Evolutionary conservation across 2,888 invertebrate species (phyloP), one percentile per base, ranked within the genome.

Genomic region (Tryphoninae sp.): DNA sequence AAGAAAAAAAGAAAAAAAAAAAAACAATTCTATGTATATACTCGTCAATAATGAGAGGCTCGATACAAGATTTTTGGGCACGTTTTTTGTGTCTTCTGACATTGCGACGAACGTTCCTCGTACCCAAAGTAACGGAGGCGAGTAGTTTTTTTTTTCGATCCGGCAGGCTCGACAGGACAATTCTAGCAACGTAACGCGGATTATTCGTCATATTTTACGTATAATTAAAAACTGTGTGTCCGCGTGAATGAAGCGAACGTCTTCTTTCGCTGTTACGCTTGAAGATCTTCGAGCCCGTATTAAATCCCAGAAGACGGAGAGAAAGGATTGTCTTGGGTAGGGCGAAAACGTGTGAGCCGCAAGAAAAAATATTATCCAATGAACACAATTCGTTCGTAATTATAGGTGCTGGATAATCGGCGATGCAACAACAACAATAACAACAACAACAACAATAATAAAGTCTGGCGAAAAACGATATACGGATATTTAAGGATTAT

Each of bases 141-240:
- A 81, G 81, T 59, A 81, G 81, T 75, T 69, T 80, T 65, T 7
- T 7, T 68, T 76, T 55, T 33, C 79, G 69, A 69, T 80, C 77
- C 80, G 71, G 75, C 69, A 69, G 73, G 62, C 73, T 73, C 72
- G 55, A 73, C 51, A 61, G 83, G 84, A 84, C 81, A 82, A 75
- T 83, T 55, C 64, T 13, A 75, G 83, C 74, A 87, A 87, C 85
- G 78, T 85, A 87, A 86, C 86, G 85, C 85, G 82, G 82, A 1
- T 84, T 84, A 84, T 84, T 83, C 82, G 84, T 86, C 84, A 82
- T 83, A 84, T 80, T 79, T 86, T 86, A 86, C 59, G 58, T 51
- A 64, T 42, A 72, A 78, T 72, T 42, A 78, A 65, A 65, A 72
- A 45, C 67, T 49, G 55, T 75, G 45, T 75, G 45, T 40, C 16